These are phyloP conservation scores for Rhinichthys klamathensis DNA, from an alignment of 2,113 vertebrate genomes.

Conservation along the genomic window DNA sequence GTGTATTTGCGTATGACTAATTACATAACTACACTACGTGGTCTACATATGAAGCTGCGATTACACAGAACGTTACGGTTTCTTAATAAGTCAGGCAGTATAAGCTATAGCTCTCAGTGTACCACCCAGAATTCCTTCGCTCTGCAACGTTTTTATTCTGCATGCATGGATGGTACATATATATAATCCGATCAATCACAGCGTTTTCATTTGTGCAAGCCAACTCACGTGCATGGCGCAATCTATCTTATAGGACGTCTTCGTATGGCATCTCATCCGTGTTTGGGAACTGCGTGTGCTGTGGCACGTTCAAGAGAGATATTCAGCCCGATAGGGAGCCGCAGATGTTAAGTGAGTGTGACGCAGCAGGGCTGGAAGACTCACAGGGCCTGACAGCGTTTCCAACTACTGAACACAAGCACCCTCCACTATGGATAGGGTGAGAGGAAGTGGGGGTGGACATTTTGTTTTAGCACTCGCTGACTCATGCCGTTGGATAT, in stretches of 20 bases:
- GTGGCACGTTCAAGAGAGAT: slow-evolving; percentile 68
- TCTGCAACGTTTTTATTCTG: slow-evolving; percentile 51
- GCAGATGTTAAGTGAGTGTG: slow-evolving; percentile 77
- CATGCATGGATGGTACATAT: slow-evolving; percentile 54
- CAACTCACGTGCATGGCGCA: slow-evolving; percentile 67
- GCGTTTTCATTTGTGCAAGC: slow-evolving; percentile 52
- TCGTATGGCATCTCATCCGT: slow-evolving; percentile 69
- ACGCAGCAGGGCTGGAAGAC: slow-evolving; percentile 69
- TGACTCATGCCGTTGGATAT: slow-evolving; percentile 26
- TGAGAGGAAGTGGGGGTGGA: slow-evolving; percentile 42
- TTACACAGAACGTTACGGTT: neutral
- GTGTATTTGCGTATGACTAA: slow-evolving; percentile 31
- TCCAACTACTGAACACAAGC: slow-evolving; percentile 25
- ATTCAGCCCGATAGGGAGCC: slow-evolving; percentile 69
- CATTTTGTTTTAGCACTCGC: slow-evolving; percentile 50
- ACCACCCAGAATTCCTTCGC: slow-evolving; percentile 14
- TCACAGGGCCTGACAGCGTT: slow-evolving; percentile 67
- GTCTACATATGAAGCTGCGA: neutral
- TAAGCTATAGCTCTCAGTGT: neutral
- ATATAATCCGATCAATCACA: slow-evolving; percentile 69
- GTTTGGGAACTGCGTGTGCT: slow-evolving; percentile 41
- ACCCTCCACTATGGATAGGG: neutral
- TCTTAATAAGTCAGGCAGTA: neutral
- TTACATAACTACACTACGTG: neutral
- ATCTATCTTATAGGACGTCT: slow-evolving; percentile 71